Conservation (phyloP, 2,113 vertebrate genomes). For the Paralichthys olivaceus region DNA sequence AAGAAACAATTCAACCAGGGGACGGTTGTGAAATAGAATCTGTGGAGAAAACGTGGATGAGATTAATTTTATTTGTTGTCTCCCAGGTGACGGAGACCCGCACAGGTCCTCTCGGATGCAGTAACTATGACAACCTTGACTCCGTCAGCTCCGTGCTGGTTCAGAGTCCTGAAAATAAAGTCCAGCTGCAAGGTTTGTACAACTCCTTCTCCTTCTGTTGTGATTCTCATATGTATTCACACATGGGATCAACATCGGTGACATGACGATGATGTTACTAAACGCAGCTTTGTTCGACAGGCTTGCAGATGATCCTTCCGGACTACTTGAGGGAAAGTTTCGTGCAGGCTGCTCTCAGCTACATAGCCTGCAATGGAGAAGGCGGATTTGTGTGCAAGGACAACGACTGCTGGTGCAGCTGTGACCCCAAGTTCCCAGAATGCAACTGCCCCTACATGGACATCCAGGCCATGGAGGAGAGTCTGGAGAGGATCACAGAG, state of each 20-base stretch:
- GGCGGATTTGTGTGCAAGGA: slow-evolving; percentile 94
- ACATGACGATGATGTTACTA: slow-evolving; percentile 27
- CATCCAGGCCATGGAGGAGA: slow-evolving; percentile 97
- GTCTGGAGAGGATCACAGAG: slow-evolving; percentile 90
- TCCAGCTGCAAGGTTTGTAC: slow-evolving; percentile 94
- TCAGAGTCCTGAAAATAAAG: slow-evolving; percentile 98
- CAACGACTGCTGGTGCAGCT: slow-evolving; percentile 96
- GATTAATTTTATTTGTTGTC: slow-evolving; percentile 66
- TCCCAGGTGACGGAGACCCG: slow-evolving; percentile 96
- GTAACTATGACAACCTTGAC: slow-evolving; percentile 99
- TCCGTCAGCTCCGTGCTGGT: slow-evolving; percentile 98
- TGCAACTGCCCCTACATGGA: slow-evolving; percentile 98
- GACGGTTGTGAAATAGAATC: slow-evolving; percentile 9
- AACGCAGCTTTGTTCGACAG: slow-evolving; percentile 72
- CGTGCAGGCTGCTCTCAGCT: slow-evolving; percentile 94
- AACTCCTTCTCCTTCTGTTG: not conserved
- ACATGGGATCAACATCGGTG: not conserved
- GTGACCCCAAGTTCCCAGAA: slow-evolving; percentile 91
- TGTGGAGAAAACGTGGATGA: not conserved
- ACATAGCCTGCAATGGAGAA: slow-evolving; percentile 97
- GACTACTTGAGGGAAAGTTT: slow-evolving; percentile 93
- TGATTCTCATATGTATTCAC: not conserved
- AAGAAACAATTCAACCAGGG: not conserved
- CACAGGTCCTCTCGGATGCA: slow-evolving; percentile 97
- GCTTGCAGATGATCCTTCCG: slow-evolving; percentile 94